phyloP scores from a whole-genome alignment of 2,113 vertebrate species.

The Oxygymnocypris stewartii region DNA sequence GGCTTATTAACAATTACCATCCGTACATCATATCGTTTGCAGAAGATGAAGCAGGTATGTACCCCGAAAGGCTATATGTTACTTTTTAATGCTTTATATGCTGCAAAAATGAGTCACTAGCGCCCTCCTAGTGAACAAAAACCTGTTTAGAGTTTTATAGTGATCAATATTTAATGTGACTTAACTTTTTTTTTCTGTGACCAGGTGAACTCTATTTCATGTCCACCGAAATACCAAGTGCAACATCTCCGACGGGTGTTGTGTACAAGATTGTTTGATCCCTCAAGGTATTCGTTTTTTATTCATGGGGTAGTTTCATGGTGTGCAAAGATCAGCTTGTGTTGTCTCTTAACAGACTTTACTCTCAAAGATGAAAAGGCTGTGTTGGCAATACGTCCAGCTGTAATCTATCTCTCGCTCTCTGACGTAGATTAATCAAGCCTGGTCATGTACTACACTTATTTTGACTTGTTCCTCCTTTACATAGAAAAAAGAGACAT shows the following conservation, averaged over 20 bases:
- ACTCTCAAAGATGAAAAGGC: conserved; percentile 32
- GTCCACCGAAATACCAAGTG: conserved; percentile 86
- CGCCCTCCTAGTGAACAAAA: background rate
- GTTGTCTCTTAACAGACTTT: conserved; percentile 32
- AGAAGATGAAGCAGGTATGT: conserved; percentile 92
- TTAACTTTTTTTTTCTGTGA: conserved; percentile 20
- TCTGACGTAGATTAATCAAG: background rate
- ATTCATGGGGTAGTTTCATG: background rate
- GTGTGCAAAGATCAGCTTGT: conserved; percentile 21
- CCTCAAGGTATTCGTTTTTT: conserved; percentile 83
- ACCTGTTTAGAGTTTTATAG: background rate
- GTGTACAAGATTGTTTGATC: conserved; percentile 93
- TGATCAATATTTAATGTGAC: background rate
- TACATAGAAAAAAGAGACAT: background rate
- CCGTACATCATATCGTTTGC: conserved; percentile 94
- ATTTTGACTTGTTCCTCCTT: background rate
- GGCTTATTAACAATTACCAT: conserved; percentile 92
- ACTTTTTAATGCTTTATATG: background rate
- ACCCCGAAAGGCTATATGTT: background rate
- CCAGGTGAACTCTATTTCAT: conserved; percentile 95
- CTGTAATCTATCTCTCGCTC: conserved; percentile 55
- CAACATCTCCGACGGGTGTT: conserved; percentile 82
- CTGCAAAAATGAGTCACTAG: background rate
- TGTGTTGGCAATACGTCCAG: conserved; percentile 47
- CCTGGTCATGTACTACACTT: background rate